phyloP scores from a whole-genome alignment of 2,888 invertebrate species.

The Blera fallax region DNA sequence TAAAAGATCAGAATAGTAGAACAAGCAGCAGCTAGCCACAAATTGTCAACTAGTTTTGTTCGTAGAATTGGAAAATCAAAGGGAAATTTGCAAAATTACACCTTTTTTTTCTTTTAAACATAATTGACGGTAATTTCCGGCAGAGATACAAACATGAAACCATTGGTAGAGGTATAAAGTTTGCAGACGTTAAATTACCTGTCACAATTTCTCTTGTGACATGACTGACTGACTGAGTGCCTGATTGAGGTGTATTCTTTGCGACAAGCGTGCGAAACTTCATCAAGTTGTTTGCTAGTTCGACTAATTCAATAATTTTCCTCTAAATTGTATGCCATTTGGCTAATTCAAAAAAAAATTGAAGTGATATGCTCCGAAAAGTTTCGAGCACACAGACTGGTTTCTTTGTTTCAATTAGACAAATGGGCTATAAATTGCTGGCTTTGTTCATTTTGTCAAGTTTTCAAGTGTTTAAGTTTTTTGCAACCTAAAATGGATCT shows the following conservation, averaged over 20 bases:
- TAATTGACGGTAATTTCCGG: conserved; percentile 65
- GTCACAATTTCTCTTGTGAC: conserved; percentile 41
- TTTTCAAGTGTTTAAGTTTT: no score
- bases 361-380: conserved; percentile 34
- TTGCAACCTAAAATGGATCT: no score
- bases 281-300: conserved; percentile 51
- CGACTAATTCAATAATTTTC: conserved; percentile 59
- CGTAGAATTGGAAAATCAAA: conserved; percentile 24
- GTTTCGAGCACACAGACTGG: conserved; percentile 5
- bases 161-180: conserved; percentile 10
- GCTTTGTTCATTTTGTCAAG: no score
- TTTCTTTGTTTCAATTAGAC: neutral
- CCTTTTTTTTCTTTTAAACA: conserved; percentile 26
- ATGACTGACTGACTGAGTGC: conserved; percentile 2
- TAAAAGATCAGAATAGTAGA: neutral
- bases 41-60: conserved; percentile 30
- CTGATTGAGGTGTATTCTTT: conserved; percentile 4
- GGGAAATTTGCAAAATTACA: conserved; percentile 36
- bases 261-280: conserved; percentile 57
- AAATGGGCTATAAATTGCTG: neutral
- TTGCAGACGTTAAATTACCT: conserved; percentile 25
- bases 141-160: conserved; percentile 15
- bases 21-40: conserved; percentile 14
- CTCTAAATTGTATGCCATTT: conserved; percentile 41
- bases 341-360: conserved; percentile 49